A percentile compares a stretch with the other conserved stretches of the same genome.
Evolutionary conservation across 2,113 vertebrate species (phyloP).

Genomic region (Gopherus evgoodei): DNA sequence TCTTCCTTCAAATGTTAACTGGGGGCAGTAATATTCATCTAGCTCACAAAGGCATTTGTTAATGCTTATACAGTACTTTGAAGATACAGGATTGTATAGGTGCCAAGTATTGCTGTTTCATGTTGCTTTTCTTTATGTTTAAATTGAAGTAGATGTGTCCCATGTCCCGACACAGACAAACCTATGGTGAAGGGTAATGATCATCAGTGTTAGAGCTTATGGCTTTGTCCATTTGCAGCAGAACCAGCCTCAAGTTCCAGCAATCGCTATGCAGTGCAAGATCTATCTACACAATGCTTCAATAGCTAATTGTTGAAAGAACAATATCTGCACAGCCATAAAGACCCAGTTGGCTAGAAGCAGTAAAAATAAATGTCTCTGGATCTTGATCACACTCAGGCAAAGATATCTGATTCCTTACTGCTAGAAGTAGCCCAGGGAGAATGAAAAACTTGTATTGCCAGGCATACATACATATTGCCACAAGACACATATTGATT

Average conservation of each 20-base stretch:
- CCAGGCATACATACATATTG: not conserved
- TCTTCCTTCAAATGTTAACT: rapidly evolving
- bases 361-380: not conserved
- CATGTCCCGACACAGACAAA: rapidly evolving
- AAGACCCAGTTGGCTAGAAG: rapidly evolving
- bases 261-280: not conserved
- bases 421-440: not conserved
- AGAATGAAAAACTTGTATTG: rapidly evolving
- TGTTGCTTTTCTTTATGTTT: rapidly evolving
- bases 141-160: not conserved
- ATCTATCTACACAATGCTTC: not conserved
- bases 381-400: not conserved
- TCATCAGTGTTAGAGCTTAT: not conserved
- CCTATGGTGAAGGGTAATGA: not conserved
- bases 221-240: not conserved
- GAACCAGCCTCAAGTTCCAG: not conserved
- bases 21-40: too few species aligned
- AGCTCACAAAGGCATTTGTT: rapidly evolving
- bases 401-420: not conserved
- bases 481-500: not conserved
- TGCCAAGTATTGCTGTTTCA: not conserved
- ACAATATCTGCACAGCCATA: not conserved
- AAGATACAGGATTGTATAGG: rapidly evolving
- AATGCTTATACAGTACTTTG: rapidly evolving
- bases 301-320: rapidly evolving